These are phyloP conservation scores for Alethe diademata DNA, from an alignment of 2,113 vertebrate species.

Conservation along the genomic window DNA sequence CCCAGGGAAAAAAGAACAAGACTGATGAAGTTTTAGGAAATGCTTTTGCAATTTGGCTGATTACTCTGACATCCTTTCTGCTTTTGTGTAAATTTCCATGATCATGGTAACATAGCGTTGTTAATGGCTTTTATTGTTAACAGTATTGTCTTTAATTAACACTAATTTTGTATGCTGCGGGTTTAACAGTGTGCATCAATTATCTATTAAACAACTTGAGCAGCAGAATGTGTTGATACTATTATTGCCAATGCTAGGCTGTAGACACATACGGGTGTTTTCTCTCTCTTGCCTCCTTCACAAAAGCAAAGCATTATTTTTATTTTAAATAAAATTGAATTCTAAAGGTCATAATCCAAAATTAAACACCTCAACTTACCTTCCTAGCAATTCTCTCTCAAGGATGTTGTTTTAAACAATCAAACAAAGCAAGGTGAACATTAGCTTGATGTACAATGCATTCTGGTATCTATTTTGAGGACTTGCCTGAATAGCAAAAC, in stretches of 20 bases:
- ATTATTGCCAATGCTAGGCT: neutral
- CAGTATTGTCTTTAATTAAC: neutral
- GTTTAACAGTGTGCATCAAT: neutral
- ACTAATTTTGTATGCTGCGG: neutral
- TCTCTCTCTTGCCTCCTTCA: neutral
- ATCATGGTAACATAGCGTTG: neutral
- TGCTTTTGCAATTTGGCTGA: neutral
- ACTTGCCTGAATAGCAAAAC: neutral
- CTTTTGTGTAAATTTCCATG: neutral
- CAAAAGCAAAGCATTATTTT: neutral
- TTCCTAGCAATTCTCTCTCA: neutral
- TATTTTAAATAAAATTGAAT: neutral
- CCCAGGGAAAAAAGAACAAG: neutral
- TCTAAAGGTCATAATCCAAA: neutral
- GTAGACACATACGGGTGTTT: rapidly evolving
- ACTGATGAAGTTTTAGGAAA: neutral
- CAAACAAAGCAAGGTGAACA: neutral
- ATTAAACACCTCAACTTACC: neutral
- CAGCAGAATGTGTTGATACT: neutral
- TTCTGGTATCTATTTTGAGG: neutral
- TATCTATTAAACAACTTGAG: constrained; percentile 20
- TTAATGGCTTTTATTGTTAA: neutral
- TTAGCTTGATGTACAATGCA: neutral
- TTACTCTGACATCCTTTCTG: neutral
- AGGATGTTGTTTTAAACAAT: neutral